Evolutionary conservation across 2,113 vertebrate genomes (phyloP).

Genomic region (Carassius carassius): DNA sequence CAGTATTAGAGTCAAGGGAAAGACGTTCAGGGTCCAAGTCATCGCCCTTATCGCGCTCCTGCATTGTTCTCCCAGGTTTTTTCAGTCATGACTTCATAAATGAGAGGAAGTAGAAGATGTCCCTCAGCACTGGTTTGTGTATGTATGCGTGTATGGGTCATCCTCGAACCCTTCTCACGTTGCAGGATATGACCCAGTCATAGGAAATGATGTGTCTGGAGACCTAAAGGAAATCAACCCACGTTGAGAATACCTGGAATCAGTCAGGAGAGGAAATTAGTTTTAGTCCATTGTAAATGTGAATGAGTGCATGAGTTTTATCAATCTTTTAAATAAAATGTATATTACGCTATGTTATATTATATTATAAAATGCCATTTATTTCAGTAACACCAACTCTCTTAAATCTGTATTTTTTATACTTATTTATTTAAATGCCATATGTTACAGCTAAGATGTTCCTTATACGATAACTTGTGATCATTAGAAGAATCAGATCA

Average conservation of each 20-base stretch:
- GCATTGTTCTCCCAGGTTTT: conserved; percentile 51
- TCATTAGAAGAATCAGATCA: neutral
- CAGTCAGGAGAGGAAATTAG: conserved; percentile 58
- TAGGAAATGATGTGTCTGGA: conserved; percentile 68
- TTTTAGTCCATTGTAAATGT: conserved; percentile 27
- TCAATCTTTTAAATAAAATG: too few species aligned
- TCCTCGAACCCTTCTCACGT: conserved; percentile 55
- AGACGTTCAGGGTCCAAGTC: conserved; percentile 20
- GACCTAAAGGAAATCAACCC: conserved; percentile 65
- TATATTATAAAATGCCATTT: too few species aligned
- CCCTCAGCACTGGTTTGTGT: conserved; percentile 50
- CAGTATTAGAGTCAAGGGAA: conserved; percentile 15
- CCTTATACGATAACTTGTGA: neutral
- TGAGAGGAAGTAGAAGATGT: conserved; percentile 50
- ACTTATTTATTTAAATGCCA: neutral
- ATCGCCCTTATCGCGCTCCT: conserved; percentile 47
- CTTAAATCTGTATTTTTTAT: too few species aligned
- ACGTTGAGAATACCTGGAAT: conserved; percentile 58
- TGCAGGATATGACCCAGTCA: conserved; percentile 70
- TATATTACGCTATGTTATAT: too few species aligned
- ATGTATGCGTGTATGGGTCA: conserved; percentile 55
- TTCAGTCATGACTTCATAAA: conserved; percentile 54
- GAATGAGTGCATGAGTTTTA: too few species aligned
- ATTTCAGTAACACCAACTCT: too few species aligned
- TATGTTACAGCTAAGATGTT: neutral